phyloP scores from a whole-genome alignment of 2,888 invertebrate genomes.

The Catocala sponsa region DNA sequence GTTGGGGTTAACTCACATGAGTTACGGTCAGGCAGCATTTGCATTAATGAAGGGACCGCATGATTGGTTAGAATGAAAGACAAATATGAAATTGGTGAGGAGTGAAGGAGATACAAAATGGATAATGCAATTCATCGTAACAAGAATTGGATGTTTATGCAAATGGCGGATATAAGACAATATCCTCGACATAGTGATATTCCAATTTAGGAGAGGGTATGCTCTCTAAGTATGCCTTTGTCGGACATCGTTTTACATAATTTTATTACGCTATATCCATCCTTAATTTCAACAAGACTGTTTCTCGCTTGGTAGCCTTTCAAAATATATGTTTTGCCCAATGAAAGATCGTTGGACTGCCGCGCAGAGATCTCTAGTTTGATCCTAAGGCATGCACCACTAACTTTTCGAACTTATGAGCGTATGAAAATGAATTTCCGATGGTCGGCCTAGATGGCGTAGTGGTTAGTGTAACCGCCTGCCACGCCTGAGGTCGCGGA shows the following conservation, averaged over 20 bases:
- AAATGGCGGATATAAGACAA: conserved; percentile 49
- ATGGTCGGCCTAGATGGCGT: too few relatives aligned
- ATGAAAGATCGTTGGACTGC: too few relatives aligned
- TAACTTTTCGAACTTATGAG: too few relatives aligned
- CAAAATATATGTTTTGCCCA: too few relatives aligned
- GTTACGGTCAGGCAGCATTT: conserved; percentile 51
- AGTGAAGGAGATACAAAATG: conserved; percentile 26
- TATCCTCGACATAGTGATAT: conserved; percentile 46
- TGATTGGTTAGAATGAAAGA: conserved; percentile 42
- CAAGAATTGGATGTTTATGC: conserved; percentile 50
- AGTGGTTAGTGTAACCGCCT: too few relatives aligned
- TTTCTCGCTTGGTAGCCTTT: not conserved
- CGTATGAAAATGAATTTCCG: too few relatives aligned
- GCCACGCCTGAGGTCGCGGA: too few relatives aligned
- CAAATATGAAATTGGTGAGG: conserved; percentile 9
- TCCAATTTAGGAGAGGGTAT: conserved; percentile 36
- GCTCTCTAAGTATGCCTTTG: conserved; percentile 13
- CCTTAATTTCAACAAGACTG: conserved; percentile 8
- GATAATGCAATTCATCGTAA: conserved; percentile 41
- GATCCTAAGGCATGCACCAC: too few relatives aligned
- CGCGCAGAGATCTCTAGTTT: too few relatives aligned
- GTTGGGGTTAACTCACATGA: conserved; percentile 52
- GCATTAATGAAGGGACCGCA: conserved; percentile 56
- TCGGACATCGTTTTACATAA: conserved; percentile 20
- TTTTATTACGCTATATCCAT: conserved; percentile 8